Conservation (phyloP, 2,888 invertebrate genomes). For the Pseudeuparius sepicola region DNA sequence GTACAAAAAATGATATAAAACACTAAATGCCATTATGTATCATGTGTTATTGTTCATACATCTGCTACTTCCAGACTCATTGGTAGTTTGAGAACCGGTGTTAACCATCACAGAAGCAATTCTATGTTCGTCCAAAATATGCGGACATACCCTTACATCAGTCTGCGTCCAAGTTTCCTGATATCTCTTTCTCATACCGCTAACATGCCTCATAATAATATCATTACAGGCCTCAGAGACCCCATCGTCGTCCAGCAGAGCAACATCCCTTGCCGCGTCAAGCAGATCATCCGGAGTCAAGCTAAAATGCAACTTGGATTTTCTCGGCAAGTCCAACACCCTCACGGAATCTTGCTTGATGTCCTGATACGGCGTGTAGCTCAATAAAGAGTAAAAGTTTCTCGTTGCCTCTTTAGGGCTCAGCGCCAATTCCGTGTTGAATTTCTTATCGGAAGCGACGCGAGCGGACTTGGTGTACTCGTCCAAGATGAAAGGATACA, state of each 20-base stretch:
- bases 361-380: constrained; percentile 26
- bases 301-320: constrained; percentile 21
- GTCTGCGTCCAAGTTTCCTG: constrained; percentile 22
- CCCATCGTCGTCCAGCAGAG: constrained; percentile 26
- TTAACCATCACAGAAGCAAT: constrained; percentile 18
- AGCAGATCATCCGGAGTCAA: constrained; percentile 9
- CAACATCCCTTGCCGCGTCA: constrained; percentile 14
- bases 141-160: constrained; percentile 22
- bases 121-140: constrained; percentile 19
- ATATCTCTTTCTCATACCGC: too few relatives aligned
- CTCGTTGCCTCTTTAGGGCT: constrained; percentile 16
- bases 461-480: constrained; percentile 14
- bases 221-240: constrained; percentile 22
- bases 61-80: too few relatives aligned
- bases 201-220: constrained; percentile 19
- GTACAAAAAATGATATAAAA: too few relatives aligned
- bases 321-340: constrained; percentile 22
- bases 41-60: too few relatives aligned
- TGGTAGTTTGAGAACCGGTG: constrained; percentile 1
- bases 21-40: too few relatives aligned
- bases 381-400: constrained; percentile 23
- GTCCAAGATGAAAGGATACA: constrained; percentile 23
- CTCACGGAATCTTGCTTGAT: constrained; percentile 23
- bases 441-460: constrained; percentile 21
- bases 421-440: constrained; percentile 18